Percentiles rank a stretch among this genome's conserved stretches.
phyloP scores from a whole-genome alignment of 2,797 vertebrate genomes.

The Loriculus beryllinus region DNA sequence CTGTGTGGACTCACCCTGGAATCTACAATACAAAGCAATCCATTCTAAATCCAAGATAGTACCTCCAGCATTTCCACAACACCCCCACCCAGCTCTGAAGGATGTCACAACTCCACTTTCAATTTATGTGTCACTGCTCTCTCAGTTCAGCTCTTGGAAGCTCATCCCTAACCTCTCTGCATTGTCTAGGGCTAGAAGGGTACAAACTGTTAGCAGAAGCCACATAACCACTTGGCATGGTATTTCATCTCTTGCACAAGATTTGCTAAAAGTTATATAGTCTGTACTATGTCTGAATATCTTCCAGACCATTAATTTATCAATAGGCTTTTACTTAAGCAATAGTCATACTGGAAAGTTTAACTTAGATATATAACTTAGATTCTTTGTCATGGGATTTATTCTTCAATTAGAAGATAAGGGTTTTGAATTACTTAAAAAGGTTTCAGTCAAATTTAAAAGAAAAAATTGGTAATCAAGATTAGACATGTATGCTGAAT shows the following conservation, averaged over 20 bases:
- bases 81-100: not conserved
- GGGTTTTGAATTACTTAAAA: not conserved
- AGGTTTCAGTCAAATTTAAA: not conserved
- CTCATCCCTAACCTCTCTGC: not conserved
- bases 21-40: not conserved
- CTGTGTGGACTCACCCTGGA: not conserved
- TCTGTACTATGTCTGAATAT: not conserved
- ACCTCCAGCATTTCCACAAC: not conserved
- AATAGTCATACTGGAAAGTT: not conserved
- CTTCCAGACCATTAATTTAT: not conserved
- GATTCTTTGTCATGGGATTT: not conserved
- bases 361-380: not conserved
- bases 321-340: not conserved
- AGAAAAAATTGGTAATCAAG: not conserved
- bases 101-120: not conserved
- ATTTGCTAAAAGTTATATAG: not conserved
- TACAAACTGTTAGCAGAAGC: not conserved
- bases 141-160: not conserved
- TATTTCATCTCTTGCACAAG: not conserved
- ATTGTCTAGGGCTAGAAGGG: not conserved
- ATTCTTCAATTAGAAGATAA: not conserved
- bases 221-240: not conserved
- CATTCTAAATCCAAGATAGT: not conserved
- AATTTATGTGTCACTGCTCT: not conserved
- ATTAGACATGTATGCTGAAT: not conserved